These are phyloP conservation scores for Spea bombifrons DNA, from an alignment of 2,113 vertebrate genomes.

Conservation along the genomic window DNA sequence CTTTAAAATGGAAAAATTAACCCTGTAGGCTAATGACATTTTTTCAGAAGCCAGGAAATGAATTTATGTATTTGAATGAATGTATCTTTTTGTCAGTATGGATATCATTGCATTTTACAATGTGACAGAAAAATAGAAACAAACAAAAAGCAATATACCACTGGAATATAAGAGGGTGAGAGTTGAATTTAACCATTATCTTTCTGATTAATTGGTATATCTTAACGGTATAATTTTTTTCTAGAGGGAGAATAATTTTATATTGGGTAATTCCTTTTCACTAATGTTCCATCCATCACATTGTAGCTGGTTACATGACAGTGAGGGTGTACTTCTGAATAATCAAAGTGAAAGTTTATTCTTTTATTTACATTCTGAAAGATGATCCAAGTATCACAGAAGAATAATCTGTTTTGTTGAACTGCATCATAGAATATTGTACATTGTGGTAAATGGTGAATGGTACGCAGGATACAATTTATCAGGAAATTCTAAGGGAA, in stretches of 20 bases:
- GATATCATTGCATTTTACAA: conserved; percentile 52
- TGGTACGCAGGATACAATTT: no score
- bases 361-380: background rate
- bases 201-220: conserved; percentile 44
- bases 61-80: conserved; percentile 66
- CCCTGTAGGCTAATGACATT: conserved; percentile 66
- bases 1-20: conserved; percentile 72
- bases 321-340: background rate
- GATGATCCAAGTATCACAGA: conserved; percentile 1
- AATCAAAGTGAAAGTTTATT: background rate
- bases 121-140: conserved; percentile 51
- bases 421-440: no score
- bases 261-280: conserved; percentile 4
- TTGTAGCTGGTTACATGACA: background rate
- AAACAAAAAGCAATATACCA: conserved; percentile 50
- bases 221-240: conserved; percentile 5
- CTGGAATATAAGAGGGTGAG: conserved; percentile 47
- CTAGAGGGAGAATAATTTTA: conserved; percentile 23
- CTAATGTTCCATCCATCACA: conserved; percentile 34
- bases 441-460: no score
- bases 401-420: no score
- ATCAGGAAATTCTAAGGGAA: no score
- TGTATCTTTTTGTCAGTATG: conserved; percentile 60
- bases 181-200: background rate
- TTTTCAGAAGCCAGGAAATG: conserved; percentile 56